These are phyloP conservation scores for Oophaga pumilio DNA, from an alignment of 2,113 vertebrate species.

Conservation along the genomic window DNA sequence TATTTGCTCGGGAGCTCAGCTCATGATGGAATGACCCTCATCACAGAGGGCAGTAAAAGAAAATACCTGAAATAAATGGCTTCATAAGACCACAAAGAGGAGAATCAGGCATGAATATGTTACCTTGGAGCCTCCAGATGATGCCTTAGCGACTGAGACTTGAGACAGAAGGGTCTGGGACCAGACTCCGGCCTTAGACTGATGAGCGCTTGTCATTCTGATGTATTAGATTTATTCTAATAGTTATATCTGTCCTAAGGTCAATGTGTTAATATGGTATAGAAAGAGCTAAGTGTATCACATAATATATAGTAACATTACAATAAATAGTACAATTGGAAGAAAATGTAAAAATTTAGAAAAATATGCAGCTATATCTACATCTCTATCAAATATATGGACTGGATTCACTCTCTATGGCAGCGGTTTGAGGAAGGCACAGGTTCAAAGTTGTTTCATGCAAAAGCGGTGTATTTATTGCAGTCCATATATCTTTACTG, in stretches of 20 bases:
- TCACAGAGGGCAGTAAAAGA: slow-evolving; percentile 45
- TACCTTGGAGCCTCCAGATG: slow-evolving; percentile 23
- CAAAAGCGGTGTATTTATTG: too few relatives aligned
- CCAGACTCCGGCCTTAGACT: not conserved
- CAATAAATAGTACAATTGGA: too few relatives aligned
- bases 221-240: not conserved
- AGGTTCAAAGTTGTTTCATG: too few relatives aligned
- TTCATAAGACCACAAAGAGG: slow-evolving; percentile 30
- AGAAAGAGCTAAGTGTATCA: not conserved
- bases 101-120: slow-evolving; percentile 24
- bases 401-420: too few relatives aligned
- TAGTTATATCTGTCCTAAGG: not conserved
- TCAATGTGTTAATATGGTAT: not conserved
- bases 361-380: too few relatives aligned
- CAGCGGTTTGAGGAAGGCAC: too few relatives aligned
- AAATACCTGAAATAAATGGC: slow-evolving; percentile 53
- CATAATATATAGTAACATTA: too few relatives aligned
- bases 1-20: slow-evolving; percentile 17
- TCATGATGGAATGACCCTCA: slow-evolving; percentile 37
- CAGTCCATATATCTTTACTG: too few relatives aligned
- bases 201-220: not conserved
- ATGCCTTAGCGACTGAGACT: not conserved
- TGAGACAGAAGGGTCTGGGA: not conserved
- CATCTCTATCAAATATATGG: too few relatives aligned
- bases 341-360: too few relatives aligned